These are phyloP conservation scores for Chiloscyllium plagiosum DNA, from an alignment of 2,113 vertebrate species.

Conservation along the genomic window DNA sequence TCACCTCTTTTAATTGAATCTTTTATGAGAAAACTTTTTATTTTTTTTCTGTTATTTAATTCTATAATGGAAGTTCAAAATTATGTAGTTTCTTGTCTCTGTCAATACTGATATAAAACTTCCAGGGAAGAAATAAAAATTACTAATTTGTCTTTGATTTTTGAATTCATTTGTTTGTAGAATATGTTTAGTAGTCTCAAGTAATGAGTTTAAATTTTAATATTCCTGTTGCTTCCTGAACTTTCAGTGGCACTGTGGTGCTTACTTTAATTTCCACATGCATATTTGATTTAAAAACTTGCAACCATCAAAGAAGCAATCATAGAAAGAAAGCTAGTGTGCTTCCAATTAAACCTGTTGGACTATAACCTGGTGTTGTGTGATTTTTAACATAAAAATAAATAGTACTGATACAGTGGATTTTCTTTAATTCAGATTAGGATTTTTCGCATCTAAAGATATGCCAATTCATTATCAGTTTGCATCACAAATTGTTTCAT, in stretches of 20 bases:
- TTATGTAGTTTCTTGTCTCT: not conserved
- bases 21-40: not conserved
- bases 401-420: not conserved
- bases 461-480: not conserved
- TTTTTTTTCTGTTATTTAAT: not conserved
- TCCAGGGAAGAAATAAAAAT: slow-evolving; percentile 26
- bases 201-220: not conserved
- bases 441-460: not conserved
- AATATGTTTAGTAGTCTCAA: not conserved
- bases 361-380: no score
- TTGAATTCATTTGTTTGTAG: slow-evolving; percentile 8
- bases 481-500: not conserved
- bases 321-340: not conserved
- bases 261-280: not conserved
- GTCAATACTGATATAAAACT: not conserved
- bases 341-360: no score
- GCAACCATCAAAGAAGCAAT: not conserved
- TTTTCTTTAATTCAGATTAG: not conserved
- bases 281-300: not conserved
- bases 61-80: not conserved
- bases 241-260: not conserved
- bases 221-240: not conserved
- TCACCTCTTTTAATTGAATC: not conserved
- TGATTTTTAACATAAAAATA: no score
- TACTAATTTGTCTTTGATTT: not conserved